phyloP scores from a whole-genome alignment of 1,140 invertebrate species.

The Brachionus koreanus region DNA sequence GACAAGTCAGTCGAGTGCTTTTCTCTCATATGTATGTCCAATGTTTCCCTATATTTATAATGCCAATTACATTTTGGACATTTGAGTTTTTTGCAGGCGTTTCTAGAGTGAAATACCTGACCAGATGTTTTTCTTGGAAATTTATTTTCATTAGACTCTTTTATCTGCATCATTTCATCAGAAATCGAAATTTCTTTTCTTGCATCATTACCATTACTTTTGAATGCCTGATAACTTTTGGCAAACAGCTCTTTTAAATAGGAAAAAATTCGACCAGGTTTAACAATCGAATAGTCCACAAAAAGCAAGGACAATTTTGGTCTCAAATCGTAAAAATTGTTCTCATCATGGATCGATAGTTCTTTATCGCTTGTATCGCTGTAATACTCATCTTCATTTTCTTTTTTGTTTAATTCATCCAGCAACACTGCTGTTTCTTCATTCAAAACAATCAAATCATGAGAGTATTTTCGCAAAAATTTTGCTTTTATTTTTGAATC shows the following conservation, averaged over 20 bases:
- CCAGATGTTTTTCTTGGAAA: slow-evolving; percentile 22
- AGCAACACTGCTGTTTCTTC: slow-evolving; percentile 19
- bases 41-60: slow-evolving; percentile 98
- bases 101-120: slow-evolving; percentile 77
- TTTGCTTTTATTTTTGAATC: slow-evolving; percentile 20
- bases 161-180: neutral
- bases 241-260: neutral
- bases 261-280: neutral
- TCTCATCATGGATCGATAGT: neutral
- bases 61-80: slow-evolving; percentile 99
- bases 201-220: neutral
- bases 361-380: slow-evolving; percentile 17
- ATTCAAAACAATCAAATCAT: slow-evolving; percentile 30
- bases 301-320: neutral
- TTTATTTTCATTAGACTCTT: neutral
- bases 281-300: slow-evolving; percentile 22
- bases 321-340: neutral
- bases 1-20: slow-evolving; percentile 93
- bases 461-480: slow-evolving; percentile 38
- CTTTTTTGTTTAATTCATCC: slow-evolving; percentile 29
- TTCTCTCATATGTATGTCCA: slow-evolving; percentile 99
- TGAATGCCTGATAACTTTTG: neutral
- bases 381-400: neutral
- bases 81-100: slow-evolving; percentile 97
- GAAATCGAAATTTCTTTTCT: neutral